These are phyloP conservation scores for Syrista parreyssii DNA, from an alignment of 2,888 invertebrate species.

Conservation along the genomic window DNA sequence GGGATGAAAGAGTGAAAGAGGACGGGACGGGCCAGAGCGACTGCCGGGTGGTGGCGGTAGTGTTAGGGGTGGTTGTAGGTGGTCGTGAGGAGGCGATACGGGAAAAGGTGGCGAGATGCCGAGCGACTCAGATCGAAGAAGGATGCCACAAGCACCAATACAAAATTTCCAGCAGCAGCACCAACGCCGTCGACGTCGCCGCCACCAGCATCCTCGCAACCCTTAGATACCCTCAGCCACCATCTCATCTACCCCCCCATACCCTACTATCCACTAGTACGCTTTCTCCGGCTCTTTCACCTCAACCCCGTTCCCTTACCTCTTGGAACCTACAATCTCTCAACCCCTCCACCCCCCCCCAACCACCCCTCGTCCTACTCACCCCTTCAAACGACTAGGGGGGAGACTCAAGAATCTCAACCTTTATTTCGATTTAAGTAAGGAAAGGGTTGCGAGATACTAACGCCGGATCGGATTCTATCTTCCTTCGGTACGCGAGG, in stretches of 20 bases:
- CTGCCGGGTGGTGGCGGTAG: background rate
- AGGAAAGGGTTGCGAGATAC: constrained; percentile 56
- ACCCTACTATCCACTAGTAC: background rate
- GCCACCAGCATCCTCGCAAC: background rate
- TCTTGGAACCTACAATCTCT: background rate
- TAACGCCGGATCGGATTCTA: background rate
- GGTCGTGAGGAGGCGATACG: background rate
- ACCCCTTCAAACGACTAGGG: constrained; percentile 20
- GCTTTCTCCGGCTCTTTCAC: background rate
- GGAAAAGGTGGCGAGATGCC: background rate
- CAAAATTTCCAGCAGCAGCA: constrained; percentile 15
- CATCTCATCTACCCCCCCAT: background rate
- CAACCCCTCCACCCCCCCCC: too few relatives aligned
- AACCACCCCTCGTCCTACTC: background rate
- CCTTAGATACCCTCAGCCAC: background rate
- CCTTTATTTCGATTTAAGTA: constrained; percentile 60
- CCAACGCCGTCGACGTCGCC: background rate
- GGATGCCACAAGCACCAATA: constrained; percentile 28
- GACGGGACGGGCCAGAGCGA: constrained; percentile 30
- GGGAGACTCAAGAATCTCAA: constrained; percentile 54
- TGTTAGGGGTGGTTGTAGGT: background rate
- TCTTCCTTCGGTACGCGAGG: background rate
- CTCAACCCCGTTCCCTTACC: background rate
- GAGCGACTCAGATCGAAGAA: background rate
- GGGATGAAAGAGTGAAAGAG: constrained; percentile 13